Evolutionary conservation across 2,113 vertebrate genomes (phyloP).

Genomic region (Saiga tatarica): DNA sequence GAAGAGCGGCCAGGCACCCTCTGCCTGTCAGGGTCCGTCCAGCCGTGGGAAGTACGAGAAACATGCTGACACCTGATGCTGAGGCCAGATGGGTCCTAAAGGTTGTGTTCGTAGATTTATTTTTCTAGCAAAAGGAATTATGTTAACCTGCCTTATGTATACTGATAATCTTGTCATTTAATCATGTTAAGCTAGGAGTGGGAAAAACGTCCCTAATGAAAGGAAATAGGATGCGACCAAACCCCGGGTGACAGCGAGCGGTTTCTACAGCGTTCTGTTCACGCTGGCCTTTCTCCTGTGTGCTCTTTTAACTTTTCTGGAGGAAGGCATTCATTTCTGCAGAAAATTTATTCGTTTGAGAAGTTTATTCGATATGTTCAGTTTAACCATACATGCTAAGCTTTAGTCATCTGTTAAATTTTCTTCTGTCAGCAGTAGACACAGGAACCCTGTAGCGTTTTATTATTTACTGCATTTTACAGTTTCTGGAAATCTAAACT

Average conservation of each 20-base stretch:
- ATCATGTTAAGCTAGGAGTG: not conserved
- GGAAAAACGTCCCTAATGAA: not conserved
- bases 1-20: accelerated
- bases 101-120: not conserved
- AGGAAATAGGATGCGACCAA: not conserved
- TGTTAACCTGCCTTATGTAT: not conserved
- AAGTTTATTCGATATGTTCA: not conserved
- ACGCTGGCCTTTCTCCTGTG: accelerated
- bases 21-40: accelerated
- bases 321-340: not conserved
- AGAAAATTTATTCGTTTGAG: not conserved
- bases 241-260: not conserved
- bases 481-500: not conserved
- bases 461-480: accelerated
- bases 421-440: not conserved
- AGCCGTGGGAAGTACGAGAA: not conserved
- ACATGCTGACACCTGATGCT: accelerated
- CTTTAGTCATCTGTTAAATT: not conserved
- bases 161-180: not conserved
- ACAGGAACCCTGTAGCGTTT: not conserved
- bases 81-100: not conserved
- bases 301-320: not conserved
- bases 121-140: not conserved
- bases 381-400: not conserved
- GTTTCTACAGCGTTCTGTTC: not conserved